These are phyloP conservation scores for Pseudococcus jackbeardsleyi DNA, from an alignment of 2,888 invertebrate genomes.

Conservation along the genomic window DNA sequence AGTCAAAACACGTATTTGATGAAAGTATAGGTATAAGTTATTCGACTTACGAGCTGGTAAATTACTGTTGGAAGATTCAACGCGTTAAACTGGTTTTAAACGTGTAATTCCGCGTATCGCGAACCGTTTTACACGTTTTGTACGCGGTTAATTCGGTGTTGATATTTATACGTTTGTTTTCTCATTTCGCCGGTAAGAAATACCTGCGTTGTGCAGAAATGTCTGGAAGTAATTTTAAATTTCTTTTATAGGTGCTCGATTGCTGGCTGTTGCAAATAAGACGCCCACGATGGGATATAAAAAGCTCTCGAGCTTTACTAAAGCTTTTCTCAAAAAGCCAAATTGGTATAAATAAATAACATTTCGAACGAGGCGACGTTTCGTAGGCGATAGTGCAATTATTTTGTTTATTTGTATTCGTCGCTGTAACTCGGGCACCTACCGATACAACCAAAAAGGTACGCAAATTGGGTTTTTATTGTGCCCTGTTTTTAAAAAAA, in stretches of 20 bases:
- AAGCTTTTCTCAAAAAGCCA: conserved; percentile 10
- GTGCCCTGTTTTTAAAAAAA: not conserved
- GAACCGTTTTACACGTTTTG: conserved; percentile 10
- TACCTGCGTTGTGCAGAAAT: not conserved
- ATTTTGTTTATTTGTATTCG: conserved; percentile 18
- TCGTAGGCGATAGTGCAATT: conserved; percentile 17
- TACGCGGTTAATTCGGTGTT: not conserved
- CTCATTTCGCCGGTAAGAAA: not conserved
- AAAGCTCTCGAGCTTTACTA: conserved; percentile 7
- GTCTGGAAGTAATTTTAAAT: conserved; percentile 29
- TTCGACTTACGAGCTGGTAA: not conserved
- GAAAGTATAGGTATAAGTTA: not conserved
- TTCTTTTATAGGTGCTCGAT: not conserved
- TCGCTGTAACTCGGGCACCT: not conserved
- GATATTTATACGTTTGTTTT: not conserved
- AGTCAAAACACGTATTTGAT: conserved; percentile 49
- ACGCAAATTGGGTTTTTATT: not conserved
- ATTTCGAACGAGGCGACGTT: not conserved
- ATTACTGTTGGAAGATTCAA: conserved; percentile 34
- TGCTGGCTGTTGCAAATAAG: not conserved
- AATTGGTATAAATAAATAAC: conserved; percentile 33
- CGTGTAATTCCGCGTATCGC: conserved; percentile 41
- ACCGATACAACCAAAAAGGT: not conserved
- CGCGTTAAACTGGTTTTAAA: conserved; percentile 45
- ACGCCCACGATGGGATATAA: not conserved